Base-by-base conservation (phyloP, 2,888 invertebrate genomes). In the Dolichomitus sp. region DNA sequence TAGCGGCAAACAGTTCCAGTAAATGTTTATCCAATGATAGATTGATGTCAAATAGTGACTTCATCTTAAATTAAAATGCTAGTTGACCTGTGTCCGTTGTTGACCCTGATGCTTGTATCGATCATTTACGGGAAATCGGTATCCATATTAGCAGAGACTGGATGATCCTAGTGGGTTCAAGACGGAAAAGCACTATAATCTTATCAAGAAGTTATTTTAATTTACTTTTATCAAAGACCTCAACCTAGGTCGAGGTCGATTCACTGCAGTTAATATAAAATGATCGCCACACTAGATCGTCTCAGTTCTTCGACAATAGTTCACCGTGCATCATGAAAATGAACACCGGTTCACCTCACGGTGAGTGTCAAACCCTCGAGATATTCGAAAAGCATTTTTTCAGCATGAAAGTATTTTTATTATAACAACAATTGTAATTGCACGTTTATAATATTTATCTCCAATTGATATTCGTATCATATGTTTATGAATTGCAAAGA, bases 341-440 rank as follows among this genome's bases (percentile, higher is more conserved):
- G 33, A 59, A 7, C 33, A 17, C 9, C 19, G 9, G 11, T 57
- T 30, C 14, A 12, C 19, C 19, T 40, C 17, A 19, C 40, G 72
- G 81, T 81, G 17, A 66, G 48, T 48, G 2, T 12, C 19, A 54
- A 54, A 11, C 11, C 14, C 23, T 54, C 4, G 19, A 54, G 3
- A 12, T 23, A 63, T 52, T 40, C 23, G 12, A 52, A 27, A 7
- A 0, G 23, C 9, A 52, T 23, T 23, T 52, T 2, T 27, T 12
- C 11, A 7, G n/a, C n/a, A 52, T 23, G 27, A 57, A 23, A 12
- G 2, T 57, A 7, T 37, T 37, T 37, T 37, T 37, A 7, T 9
- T 9, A 37, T 37, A 37, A 1, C 30, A 12, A 27, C 30, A 30
- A 57, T 30, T 30, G 14, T 30, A 30, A 30, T 57, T 5, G 6